These are phyloP conservation scores for Eutrigla gurnardus DNA, from an alignment of 2,797 vertebrate species.

Conservation along the genomic window DNA sequence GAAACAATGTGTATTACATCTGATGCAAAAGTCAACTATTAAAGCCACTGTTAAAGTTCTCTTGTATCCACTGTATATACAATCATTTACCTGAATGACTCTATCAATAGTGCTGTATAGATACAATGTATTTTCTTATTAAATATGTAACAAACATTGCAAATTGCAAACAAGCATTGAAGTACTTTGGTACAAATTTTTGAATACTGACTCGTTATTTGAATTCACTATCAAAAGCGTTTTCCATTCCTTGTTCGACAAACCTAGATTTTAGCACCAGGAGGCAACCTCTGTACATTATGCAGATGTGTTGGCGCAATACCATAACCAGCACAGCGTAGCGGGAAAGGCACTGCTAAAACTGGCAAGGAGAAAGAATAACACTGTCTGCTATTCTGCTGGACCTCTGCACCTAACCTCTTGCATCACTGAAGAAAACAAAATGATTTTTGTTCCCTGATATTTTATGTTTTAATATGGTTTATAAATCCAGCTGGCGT, in stretches of 20 bases:
- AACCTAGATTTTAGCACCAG: neutral
- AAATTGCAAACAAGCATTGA: slow-evolving; percentile 10
- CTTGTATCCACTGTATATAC: slow-evolving; percentile 13
- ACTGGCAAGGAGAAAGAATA: no score
- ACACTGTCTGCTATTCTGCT: no score
- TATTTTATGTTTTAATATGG: no score
- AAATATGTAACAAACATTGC: neutral
- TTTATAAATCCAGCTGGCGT: no score
- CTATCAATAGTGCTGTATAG: neutral
- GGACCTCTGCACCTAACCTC: no score
- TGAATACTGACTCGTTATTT: slow-evolving; percentile 8
- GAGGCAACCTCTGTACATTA: no score
- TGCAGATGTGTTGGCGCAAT: no score
- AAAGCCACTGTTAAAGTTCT: slow-evolving; percentile 27
- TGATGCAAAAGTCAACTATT: slow-evolving; percentile 9
- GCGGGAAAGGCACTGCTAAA: no score
- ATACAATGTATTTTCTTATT: neutral
- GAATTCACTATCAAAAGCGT: neutral
- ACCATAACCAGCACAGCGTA: no score
- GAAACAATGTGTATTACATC: slow-evolving; percentile 6
- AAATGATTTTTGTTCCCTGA: no score
- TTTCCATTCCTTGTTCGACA: neutral
- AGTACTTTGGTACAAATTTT: slow-evolving; percentile 3
- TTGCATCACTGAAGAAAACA: no score
- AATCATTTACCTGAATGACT: slow-evolving; percentile 4